Percentiles rank a stretch among this genome's conserved stretches.
phyloP scores from a whole-genome alignment of 1,140 invertebrate genomes.

The Batillaria attramentaria region DNA sequence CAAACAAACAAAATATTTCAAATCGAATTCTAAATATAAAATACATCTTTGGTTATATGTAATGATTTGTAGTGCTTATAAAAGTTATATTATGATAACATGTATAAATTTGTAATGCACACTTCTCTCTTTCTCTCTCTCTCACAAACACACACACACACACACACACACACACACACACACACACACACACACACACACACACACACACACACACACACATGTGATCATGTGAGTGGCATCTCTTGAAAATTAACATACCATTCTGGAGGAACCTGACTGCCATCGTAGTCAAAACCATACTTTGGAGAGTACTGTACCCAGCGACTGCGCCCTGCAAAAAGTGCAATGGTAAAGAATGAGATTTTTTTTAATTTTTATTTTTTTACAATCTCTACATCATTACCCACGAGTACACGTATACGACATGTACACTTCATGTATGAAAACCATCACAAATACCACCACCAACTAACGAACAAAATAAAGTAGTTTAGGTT shows the following conservation, averaged over 20 bases:
- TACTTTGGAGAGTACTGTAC: slow-evolving; percentile 86
- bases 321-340: slow-evolving; percentile 90
- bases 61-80: too few relatives aligned
- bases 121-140: too few relatives aligned
- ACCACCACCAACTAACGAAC: too few relatives aligned
- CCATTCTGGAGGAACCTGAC: slow-evolving; percentile 94
- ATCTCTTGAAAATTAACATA: slow-evolving; percentile 69
- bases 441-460: too few relatives aligned
- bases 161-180: slow-evolving; percentile 8
- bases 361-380: background rate
- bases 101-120: too few relatives aligned
- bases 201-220: background rate
- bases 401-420: too few relatives aligned
- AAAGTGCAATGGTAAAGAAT: slow-evolving; percentile 1
- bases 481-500: too few relatives aligned
- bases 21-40: background rate
- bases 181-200: slow-evolving; percentile 18
- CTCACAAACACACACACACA: slow-evolving; percentile 9
- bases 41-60: background rate
- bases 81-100: too few relatives aligned
- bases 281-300: slow-evolving; percentile 92
- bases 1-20: background rate
- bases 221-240: too few relatives aligned
- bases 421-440: too few relatives aligned
- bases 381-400: too few relatives aligned